phyloP scores from a whole-genome alignment of 2,113 vertebrate species.

The Phaetusa simplex region DNA sequence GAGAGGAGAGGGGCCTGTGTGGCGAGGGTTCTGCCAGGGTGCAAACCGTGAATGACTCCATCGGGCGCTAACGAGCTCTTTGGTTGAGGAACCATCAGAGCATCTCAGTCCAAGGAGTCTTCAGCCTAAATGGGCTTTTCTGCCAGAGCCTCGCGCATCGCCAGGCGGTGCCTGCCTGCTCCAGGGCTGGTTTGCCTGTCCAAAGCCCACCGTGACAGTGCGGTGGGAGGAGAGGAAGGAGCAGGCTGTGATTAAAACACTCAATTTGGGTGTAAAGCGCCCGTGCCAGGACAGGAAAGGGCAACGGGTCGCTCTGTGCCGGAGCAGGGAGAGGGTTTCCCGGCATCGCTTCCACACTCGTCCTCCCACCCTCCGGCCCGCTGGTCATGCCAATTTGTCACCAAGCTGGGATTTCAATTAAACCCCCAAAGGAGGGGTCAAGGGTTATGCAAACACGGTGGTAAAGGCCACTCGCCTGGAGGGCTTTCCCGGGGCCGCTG shows the following conservation, averaged over 20 bases:
- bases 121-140: neutral
- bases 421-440: slow-evolving; percentile 51
- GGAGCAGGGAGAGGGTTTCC: neutral
- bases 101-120: neutral
- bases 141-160: neutral
- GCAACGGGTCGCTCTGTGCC: fast-evolving
- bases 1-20: neutral
- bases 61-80: fast-evolving
- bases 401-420: slow-evolving; percentile 56
- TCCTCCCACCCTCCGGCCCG: neutral
- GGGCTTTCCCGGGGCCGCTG: slow-evolving; percentile 1
- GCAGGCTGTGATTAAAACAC: neutral
- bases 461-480: slow-evolving; percentile 51
- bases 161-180: neutral
- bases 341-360: fast-evolving
- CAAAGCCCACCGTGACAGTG: neutral
- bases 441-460: slow-evolving; percentile 59
- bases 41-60: neutral
- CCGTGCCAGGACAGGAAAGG: fast-evolving
- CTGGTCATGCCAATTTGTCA: slow-evolving; percentile 67
- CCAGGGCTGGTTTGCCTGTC: neutral
- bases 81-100: neutral
- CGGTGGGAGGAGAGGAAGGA: neutral
- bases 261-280: fast-evolving
- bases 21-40: neutral